Evolutionary conservation across 2,113 vertebrate genomes (phyloP).

Genomic region (Mus pahari): DNA sequence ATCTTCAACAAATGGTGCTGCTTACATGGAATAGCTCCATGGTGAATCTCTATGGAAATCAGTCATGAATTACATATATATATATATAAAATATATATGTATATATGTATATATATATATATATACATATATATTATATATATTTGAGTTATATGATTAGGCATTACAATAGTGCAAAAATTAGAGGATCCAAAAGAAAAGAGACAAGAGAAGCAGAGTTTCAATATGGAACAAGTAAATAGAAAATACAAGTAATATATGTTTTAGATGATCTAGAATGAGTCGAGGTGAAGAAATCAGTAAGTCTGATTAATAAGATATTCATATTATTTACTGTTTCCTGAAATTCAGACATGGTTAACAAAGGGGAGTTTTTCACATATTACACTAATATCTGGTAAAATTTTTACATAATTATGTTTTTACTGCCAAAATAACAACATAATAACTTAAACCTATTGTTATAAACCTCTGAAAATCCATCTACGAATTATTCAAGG

Average conservation of each 20-base stretch:
- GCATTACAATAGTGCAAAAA: not conserved
- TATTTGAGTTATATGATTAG: not conserved
- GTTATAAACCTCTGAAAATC: not conserved
- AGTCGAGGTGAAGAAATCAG: not conserved
- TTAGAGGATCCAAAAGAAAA: not conserved
- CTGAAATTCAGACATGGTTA: constrained; percentile 1
- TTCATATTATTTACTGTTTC: not conserved
- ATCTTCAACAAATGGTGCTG: not conserved
- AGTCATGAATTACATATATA: not conserved
- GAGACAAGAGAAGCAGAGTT: not conserved
- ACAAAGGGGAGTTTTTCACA: not conserved
- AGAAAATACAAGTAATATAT: not conserved
- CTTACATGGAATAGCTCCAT: not conserved
- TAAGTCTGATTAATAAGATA: not conserved
- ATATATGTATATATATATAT: no score
- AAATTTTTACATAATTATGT: not conserved
- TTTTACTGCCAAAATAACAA: not conserved
- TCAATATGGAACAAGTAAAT: constrained; percentile 11
- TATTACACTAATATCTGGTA: not conserved
- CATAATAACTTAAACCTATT: not conserved
- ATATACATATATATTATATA: no score
- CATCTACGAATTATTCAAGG: not conserved
- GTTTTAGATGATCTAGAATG: not conserved
- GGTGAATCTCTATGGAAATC: not conserved
- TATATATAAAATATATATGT: no score